Evolutionary conservation across 2,113 vertebrate genomes (phyloP).

Genomic region (Tyrannus savana): DNA sequence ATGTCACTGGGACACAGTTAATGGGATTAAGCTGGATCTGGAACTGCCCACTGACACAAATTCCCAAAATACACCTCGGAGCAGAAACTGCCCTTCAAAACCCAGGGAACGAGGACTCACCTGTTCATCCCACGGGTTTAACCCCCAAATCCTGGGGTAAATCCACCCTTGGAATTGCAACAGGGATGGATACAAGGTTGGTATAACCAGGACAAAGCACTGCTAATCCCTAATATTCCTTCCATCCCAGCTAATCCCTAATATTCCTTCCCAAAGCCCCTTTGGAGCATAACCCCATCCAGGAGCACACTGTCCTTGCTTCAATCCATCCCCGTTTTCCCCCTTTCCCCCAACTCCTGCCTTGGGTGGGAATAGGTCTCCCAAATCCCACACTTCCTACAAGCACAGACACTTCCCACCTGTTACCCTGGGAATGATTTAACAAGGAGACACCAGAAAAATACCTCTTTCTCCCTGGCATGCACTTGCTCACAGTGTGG

Average conservation of each 20-base stretch:
- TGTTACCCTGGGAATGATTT: neutral
- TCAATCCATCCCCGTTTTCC: neutral
- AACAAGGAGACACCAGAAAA: neutral
- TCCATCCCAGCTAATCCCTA: neutral
- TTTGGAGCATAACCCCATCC: neutral
- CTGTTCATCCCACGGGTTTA: neutral
- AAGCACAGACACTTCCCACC: neutral
- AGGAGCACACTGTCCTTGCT: neutral
- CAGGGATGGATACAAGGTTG: accelerated
- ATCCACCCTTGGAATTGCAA: neutral
- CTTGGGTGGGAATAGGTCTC: neutral
- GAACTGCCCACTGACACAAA: slow-evolving; percentile 25
- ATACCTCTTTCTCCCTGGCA: neutral
- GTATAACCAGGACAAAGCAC: neutral
- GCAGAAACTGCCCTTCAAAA: neutral
- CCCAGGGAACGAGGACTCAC: neutral
- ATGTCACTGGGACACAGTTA: neutral
- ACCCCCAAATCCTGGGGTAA: neutral
- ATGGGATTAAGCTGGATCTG: neutral
- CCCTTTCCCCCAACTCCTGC: neutral
- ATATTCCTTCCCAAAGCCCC: neutral
- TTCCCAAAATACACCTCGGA: neutral
- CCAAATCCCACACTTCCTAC: neutral
- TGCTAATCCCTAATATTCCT: neutral
- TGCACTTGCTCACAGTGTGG: accelerated